Evolutionary conservation across 1,140 invertebrate genomes (phyloP), one percentile per base, ranked within the genome.

Genomic region (Colletes latitarsis): DNA sequence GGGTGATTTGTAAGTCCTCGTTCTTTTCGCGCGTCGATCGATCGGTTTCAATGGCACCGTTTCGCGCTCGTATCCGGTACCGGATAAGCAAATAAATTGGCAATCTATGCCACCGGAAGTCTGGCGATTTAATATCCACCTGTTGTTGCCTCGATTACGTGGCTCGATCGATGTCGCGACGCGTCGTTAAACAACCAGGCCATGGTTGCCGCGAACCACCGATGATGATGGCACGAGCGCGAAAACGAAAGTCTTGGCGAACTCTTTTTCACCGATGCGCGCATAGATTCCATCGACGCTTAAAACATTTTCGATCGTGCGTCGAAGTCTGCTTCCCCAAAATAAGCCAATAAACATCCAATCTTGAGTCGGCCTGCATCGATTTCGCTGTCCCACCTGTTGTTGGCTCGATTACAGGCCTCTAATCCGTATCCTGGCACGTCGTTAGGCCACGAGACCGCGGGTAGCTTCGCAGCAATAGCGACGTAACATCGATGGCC

Each of bases 41-140:
- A 15, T 39, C 72, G 17, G 17, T 10, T 15, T 6, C 21, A 15
- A 15, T 8, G 62, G 1, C n/a, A 19, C 14, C 0, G 21, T 1
- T 41, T 41, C 41, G 2, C 12, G 19, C 64, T 14, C 41, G 17
- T 43, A 14, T 21, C 14, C 12, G 1, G 30, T 14, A 19, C 15
- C 63, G 64, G 70, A 60, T 74, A 83, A 69, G 6, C 46, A 21
- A 39, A 57, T 74, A 70, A 77, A 83, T 79, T 78, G 66, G 49
- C 82, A 74, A 60, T 66, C 53, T n/a, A 6, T 60, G 58, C 57
- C 12, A 30, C 19, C 83, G 82, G 53, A 80, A 84, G 67, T 84
- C 70, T 68, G 62, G 62, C 72, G 63, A 85, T 73, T 76, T 77
- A 77, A 77, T 68, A 70, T 85, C 73, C 84, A 85, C 84, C 83